Base-by-base conservation (phyloP, 2,888 invertebrate species). In the Idaea biselata region DNA sequence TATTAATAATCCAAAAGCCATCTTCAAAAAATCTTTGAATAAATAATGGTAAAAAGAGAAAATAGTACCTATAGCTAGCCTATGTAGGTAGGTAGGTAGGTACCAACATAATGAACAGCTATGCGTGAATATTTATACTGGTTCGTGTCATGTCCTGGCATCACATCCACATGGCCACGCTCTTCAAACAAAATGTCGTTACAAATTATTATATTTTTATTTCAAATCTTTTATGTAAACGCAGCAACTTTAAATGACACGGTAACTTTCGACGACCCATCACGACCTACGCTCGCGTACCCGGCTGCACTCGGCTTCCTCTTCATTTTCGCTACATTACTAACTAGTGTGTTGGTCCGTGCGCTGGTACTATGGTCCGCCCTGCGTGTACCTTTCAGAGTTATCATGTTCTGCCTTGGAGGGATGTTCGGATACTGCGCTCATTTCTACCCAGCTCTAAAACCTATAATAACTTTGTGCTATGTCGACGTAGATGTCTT, bases 351-450 rank as follows among this genome's bases (percentile, higher is more conserved):
- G 0, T 53, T 89, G 0, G 77, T 90, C 7, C 76, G 91, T 61
- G 76, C 85, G 0, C 25, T 86, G 0, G 87, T 89, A 86, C 75
- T 90, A 0, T 86, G 86, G 77, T 81, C 86, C 0, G 80, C 78
- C 7, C 75, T 81, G 68, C 82, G 83, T 56, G 61, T 91, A 0
- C 91, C 91, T 0, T 91, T 87, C 56, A 68, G 91, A 68, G 89
- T 90, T 0, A 73, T 91, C 0, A 91, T 91, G 90, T 91, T 91
- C 55, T 68, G 79, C 0, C 63, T 90, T 0, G 91, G 91, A 0
- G 91, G 89, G 0, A 54, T 89, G 0, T 77, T 82, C 1, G 91
- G 91, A 0, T 85, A 85, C 59, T 85, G 84, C 53, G 87, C 90
- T 0, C 82, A 83, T 62, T 65, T 70, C 7, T 87, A 82, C 58